Percentiles rank a stretch among this genome's conserved stretches.
phyloP scores from a whole-genome alignment of 1,140 invertebrate genomes.

The Dendroctonus ponderosae region DNA sequence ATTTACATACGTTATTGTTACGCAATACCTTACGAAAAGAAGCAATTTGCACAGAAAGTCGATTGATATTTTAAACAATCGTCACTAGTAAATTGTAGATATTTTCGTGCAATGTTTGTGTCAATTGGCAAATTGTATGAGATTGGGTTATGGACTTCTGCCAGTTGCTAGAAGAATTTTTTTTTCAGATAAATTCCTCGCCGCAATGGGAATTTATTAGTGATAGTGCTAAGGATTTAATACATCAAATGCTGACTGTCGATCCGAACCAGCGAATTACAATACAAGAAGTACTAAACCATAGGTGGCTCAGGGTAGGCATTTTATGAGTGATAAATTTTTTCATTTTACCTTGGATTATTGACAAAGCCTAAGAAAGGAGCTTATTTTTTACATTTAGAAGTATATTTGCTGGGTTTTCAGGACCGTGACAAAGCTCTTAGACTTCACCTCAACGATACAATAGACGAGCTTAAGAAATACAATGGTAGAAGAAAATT shows the following conservation, averaged over 20 bases:
- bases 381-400: too few relatives aligned
- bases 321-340: too few relatives aligned
- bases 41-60: too few relatives aligned
- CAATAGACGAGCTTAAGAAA: conserved; percentile 95
- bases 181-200: conserved; percentile 71
- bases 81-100: too few relatives aligned
- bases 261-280: conserved; percentile 90
- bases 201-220: conserved; percentile 88
- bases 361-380: too few relatives aligned
- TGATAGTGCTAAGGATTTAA: conserved; percentile 89
- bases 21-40: too few relatives aligned
- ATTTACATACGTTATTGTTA: too few relatives aligned
- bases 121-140: too few relatives aligned
- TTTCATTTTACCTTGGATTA: too few relatives aligned
- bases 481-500: conserved; percentile 94
- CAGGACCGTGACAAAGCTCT: conserved; percentile 88
- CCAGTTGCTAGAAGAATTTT: not conserved
- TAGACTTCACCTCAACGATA: conserved; percentile 83
- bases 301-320: conserved; percentile 89
- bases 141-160: too few relatives aligned
- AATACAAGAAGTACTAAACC: conserved; percentile 89
- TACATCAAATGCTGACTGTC: conserved; percentile 87
- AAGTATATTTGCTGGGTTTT: conserved; percentile 10
- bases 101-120: too few relatives aligned
- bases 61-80: too few relatives aligned